These are phyloP conservation scores for Orthonyx spaldingii DNA, from an alignment of 2,113 vertebrate species.

Conservation along the genomic window DNA sequence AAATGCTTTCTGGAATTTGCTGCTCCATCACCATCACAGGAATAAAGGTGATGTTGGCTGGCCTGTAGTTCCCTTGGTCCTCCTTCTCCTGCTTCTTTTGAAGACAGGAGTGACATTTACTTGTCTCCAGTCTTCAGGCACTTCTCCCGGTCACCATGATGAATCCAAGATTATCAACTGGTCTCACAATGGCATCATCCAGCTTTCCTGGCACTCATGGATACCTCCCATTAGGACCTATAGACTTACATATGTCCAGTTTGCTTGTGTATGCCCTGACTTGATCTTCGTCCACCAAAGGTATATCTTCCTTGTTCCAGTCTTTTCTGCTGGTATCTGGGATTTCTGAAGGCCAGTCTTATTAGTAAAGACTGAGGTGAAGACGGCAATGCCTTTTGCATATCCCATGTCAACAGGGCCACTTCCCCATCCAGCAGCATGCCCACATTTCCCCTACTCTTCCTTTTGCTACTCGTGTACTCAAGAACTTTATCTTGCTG, in stretches of 20 bases:
- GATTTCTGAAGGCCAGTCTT: background rate
- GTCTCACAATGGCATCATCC: background rate
- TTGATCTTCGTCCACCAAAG: background rate
- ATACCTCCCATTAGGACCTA: background rate
- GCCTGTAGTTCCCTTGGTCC: background rate
- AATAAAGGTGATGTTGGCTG: background rate
- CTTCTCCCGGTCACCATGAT: background rate
- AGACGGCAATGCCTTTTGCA: background rate
- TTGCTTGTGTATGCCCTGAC: background rate
- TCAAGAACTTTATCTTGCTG: background rate
- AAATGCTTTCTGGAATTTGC: background rate
- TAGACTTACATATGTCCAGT: background rate
- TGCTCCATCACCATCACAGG: background rate
- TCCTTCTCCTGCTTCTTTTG: background rate
- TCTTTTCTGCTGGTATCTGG: background rate
- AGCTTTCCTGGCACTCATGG: background rate
- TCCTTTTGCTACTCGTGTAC: background rate
- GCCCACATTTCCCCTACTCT: background rate
- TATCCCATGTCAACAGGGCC: background rate
- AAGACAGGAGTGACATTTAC: background rate
- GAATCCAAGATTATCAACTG: background rate
- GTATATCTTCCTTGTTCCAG: background rate
- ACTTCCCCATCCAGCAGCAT: background rate
- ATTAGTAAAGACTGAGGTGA: background rate
- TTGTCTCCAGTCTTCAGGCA: background rate